Base-by-base conservation (phyloP, 2,888 invertebrate species). In the Chrysotoxum bicinctum region DNA sequence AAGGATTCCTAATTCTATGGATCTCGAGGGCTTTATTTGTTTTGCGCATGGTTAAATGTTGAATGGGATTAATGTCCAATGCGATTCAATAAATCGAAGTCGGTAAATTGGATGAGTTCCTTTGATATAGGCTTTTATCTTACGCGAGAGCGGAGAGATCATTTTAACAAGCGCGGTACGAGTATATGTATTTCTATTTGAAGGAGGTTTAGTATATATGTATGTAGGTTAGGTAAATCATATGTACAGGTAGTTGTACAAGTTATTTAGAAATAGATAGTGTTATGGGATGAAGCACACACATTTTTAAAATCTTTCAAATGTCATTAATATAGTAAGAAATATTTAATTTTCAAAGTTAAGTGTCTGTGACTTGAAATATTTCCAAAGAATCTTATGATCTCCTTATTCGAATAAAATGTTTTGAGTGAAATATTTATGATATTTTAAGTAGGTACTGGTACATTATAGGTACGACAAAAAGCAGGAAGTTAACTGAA, bases 11-110 rank as follows among this genome's bases (percentile, higher is more conserved):
- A 32, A 9, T 52, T 40, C 26, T 37, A 14, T 37, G 26, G 45
- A 68, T 83, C 79, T 76, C 52, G 72, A 85, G 77, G 84, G 85
- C 85, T 81, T 85, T 85, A 85, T 85, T 81, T 85, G 85, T 69
- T 85, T 85, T 85, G 80, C 85, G 85, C 81, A 85, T 85, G 85
- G 85, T 73, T 85, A 81, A 81, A 81, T 73, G 81, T 52, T 85
- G 85, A 85, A 77, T 85, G 85, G 85, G 85, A 85, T 85, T 85
- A 85, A 81, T 85, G 85, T 81, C 77, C 50, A 52, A 85, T 85
- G 73, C 73, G 85, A 85, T 85, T 85, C 85, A 85, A 85, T 85
- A 85, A 85, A 85, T 85, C 85, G 85, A 81, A 74, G 72, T 85
- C 85, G 85, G 85, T 81, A 62, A 45, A 81, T 81, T 73, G 76